Evolutionary conservation across 2,113 vertebrate species (phyloP).

Genomic region (Diphyllodes magnificus): DNA sequence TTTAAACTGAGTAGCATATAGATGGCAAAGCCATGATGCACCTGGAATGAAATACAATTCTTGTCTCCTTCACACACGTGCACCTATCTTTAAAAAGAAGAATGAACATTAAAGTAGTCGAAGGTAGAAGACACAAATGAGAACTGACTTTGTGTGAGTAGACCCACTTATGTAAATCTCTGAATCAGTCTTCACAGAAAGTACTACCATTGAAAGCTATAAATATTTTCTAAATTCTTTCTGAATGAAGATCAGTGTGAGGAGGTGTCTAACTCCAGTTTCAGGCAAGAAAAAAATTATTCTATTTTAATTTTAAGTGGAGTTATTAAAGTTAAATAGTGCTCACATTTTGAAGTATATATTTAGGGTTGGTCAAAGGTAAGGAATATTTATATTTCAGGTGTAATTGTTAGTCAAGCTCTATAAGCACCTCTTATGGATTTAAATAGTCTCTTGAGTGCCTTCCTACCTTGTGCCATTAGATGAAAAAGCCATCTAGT

Average conservation of each 20-base stretch:
- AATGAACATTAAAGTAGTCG: neutral
- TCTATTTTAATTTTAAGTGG: neutral
- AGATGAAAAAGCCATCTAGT: neutral
- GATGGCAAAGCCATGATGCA: neutral
- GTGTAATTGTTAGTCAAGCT: neutral
- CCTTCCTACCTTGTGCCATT: neutral
- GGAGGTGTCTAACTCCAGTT: neutral
- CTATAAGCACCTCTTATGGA: neutral
- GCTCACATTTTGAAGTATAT: neutral
- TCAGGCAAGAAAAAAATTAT: neutral
- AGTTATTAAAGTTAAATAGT: neutral
- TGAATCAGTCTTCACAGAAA: neutral
- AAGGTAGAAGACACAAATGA: neutral
- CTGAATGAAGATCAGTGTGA: constrained; percentile 1
- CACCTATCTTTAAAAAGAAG: neutral
- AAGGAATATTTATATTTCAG: neutral
- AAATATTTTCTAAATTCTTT: neutral
- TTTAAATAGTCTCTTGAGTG: neutral
- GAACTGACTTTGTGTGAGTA: neutral
- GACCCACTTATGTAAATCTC: neutral
- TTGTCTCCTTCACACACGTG: neutral
- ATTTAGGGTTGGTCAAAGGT: neutral
- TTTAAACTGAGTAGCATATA: neutral
- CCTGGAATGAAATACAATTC: neutral
- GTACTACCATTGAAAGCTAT: neutral